Conservation (phyloP, 1,140 invertebrate species). For the Drosophila lacteicornis region DNA sequence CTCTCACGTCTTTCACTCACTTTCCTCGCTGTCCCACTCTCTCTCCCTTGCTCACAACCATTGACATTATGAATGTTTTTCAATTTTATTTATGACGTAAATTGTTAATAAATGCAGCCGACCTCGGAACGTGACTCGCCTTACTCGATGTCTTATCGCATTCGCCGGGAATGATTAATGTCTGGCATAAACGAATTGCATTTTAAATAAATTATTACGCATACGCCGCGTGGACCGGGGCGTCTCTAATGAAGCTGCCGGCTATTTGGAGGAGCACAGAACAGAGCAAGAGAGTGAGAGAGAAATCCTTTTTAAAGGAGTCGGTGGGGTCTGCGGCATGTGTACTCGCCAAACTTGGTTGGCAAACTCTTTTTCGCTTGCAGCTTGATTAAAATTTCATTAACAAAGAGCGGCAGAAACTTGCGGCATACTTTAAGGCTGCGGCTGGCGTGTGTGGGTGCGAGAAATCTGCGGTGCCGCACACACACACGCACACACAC, state of each 20-base stretch:
- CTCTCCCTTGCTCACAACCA: slow-evolving; percentile 2
- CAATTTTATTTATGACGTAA: slow-evolving; percentile 80
- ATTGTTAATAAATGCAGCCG: slow-evolving; percentile 78
- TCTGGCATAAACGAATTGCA: slow-evolving; percentile 75
- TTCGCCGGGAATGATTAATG: slow-evolving; percentile 65
- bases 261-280: slow-evolving; percentile 53
- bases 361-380: slow-evolving; percentile 60
- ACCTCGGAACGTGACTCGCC: slow-evolving; percentile 27
- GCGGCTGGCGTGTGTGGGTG: slow-evolving; percentile 41
- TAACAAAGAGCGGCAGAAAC: slow-evolving; percentile 72
- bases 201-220: slow-evolving; percentile 81
- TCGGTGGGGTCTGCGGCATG: slow-evolving; percentile 37
- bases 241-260: slow-evolving; percentile 70
- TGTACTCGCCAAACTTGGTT: slow-evolving; percentile 50
- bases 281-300: neutral
- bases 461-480: slow-evolving; percentile 71
- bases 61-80: slow-evolving; percentile 80
- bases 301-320: slow-evolving; percentile 38
- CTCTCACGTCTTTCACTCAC: slow-evolving; percentile 52
- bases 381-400: slow-evolving; percentile 84
- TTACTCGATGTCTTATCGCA: slow-evolving; percentile 18
- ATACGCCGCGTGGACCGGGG: slow-evolving; percentile 59
- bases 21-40: slow-evolving; percentile 13
- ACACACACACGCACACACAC: slow-evolving; percentile 25
- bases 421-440: slow-evolving; percentile 80